Conservation (phyloP, 2,113 vertebrate genomes). For the Cariama cristata region DNA sequence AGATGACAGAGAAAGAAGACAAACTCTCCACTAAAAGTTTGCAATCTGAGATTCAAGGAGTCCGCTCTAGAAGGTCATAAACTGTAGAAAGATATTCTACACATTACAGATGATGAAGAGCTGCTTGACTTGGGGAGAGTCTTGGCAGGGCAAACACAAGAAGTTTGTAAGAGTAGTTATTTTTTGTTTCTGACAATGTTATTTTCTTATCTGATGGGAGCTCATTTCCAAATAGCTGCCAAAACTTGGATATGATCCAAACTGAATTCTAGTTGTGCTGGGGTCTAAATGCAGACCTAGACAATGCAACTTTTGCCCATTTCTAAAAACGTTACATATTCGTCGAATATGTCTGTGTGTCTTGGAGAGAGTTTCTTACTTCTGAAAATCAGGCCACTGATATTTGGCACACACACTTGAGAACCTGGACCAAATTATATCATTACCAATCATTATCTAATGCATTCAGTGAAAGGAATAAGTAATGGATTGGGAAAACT, state of each 20-base stretch:
- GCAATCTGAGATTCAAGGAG: background rate
- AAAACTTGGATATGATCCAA: background rate
- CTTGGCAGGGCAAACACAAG: background rate
- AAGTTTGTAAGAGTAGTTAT: background rate
- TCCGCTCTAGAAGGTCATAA: background rate
- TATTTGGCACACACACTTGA: background rate
- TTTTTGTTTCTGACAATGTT: background rate
- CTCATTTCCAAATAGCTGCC: background rate
- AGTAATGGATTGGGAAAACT: background rate
- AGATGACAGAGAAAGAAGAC: background rate
- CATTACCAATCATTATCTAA: slow-evolving; percentile 18
- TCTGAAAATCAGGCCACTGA: slow-evolving; percentile 30
- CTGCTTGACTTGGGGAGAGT: background rate
- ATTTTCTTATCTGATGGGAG: background rate
- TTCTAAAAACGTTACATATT: background rate
- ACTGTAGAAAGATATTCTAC: background rate
- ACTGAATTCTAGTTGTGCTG: background rate
- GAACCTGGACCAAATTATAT: background rate
- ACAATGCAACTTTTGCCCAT: background rate
- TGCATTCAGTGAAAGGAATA: background rate
- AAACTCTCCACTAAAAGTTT: background rate
- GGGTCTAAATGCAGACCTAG: background rate
- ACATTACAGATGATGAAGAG: background rate
- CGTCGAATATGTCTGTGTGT: background rate
- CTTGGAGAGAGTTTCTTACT: background rate